Base-by-base conservation (phyloP, 1,140 invertebrate genomes). In the Lepidotrigona ventralis region DNA sequence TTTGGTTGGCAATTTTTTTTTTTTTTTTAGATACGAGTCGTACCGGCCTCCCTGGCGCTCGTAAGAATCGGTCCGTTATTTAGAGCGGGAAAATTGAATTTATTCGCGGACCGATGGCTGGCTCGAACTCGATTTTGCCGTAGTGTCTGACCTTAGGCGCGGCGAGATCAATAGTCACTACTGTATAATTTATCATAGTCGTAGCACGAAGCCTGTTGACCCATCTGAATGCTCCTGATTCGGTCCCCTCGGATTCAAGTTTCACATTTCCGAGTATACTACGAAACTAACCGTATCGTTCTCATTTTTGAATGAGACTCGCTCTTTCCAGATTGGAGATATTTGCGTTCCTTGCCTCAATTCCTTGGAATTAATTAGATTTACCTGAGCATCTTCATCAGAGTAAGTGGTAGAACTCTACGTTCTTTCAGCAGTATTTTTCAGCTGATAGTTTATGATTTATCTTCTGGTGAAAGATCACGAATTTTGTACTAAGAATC, bases 111-210 rank as follows among this genome's bases (percentile, higher is more conserved):
- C 71, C 68, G 83, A 56, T 87, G 79, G 66, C 84, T 86, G 75
- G 83, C 83, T 85, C 63, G 85, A 73, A 86, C 88, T 83, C 85
- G 85, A 86, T 90, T 90, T 86, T 90, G 78, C 87, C 86, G 90
- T 91, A 91, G 86, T 81, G 89, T 89, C 86, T 93, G 92, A 93
- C 92, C 92, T 93, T 92, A 93, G 88, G 88, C 88, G 85, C 85
- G 87, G 83, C 77, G 63, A 89, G 90, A 93, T 92, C 92, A 85
- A 93, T 92, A 93, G 82, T 88, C 86, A 89, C 89, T 83, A 92
- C 92, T 90, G 88, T 92, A 92, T 92, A 92, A 92, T 92, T 92
- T 92, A 92, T 92, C 91, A 91, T 89, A 90, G 90, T 90, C 90
- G 90, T 91, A 90, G 86, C 78, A 79, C 81, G 84, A 83, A 80